Conservation (phyloP, 2,113 vertebrate genomes). For the Rhinogobius similis region DNA sequence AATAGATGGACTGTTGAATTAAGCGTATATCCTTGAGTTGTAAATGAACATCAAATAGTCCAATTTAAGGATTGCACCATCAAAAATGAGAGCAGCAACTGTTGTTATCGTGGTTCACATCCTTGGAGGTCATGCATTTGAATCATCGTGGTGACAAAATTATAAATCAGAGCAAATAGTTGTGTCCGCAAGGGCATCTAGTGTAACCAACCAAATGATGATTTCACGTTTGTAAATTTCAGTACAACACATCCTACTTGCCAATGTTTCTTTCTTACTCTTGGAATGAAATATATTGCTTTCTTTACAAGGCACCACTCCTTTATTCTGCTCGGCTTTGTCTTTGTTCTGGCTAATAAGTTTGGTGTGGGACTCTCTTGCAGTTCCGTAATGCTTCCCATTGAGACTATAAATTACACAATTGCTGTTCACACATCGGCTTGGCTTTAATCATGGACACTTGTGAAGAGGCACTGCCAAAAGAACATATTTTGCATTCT, state of each 20-base stretch:
- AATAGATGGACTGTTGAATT: no score
- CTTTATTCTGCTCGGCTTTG: conserved; percentile 6
- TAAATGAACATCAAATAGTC: no score
- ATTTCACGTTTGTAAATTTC: no score
- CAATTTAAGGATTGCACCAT: no score
- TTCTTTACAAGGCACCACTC: conserved; percentile 1
- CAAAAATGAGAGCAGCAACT: no score
- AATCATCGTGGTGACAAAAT: background rate
- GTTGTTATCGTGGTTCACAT: no score
- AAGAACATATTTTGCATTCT: conserved; percentile 28
- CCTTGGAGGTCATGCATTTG: background rate
- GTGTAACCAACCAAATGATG: no score
- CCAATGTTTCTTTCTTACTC: background rate
- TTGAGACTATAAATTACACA: conserved; percentile 22
- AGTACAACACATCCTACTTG: background rate
- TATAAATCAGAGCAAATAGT: background rate
- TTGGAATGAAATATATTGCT: background rate
- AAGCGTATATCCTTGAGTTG: no score
- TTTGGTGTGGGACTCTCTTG: background rate
- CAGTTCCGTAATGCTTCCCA: conserved; percentile 19
- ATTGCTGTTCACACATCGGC: conserved; percentile 22
- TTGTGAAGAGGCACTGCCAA: conserved; percentile 18
- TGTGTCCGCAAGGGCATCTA: no score
- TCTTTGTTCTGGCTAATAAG: conserved; percentile 20
- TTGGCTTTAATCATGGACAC: conserved; percentile 30